Percentiles rank a stretch among this genome's conserved stretches.
phyloP scores from a whole-genome alignment of 2,797 vertebrate species.

The Parotocinclus haroldoi region DNA sequence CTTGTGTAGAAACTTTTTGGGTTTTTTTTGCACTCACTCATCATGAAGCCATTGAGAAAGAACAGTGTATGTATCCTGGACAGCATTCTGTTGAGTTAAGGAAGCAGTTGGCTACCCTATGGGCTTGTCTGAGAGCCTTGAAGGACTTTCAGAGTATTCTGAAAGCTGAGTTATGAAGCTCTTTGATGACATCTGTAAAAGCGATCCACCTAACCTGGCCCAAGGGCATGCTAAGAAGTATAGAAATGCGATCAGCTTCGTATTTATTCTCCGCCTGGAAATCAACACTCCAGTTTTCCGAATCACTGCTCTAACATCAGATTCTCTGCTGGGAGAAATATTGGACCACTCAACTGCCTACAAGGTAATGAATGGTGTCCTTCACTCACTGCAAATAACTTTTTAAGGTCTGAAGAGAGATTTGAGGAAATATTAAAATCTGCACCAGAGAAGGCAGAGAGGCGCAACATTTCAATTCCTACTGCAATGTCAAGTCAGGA shows the following conservation, averaged over 20 bases:
- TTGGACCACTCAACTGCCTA: constrained; percentile 33
- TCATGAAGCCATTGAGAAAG: neutral
- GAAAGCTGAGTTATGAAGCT: constrained; percentile 27
- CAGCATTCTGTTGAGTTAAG: constrained; percentile 27
- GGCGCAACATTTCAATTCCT: neutral
- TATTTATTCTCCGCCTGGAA: constrained; percentile 25
- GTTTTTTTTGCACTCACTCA: neutral
- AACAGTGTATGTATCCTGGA: constrained; percentile 29
- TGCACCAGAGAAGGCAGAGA: constrained; percentile 32
- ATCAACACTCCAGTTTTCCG: constrained; percentile 28
- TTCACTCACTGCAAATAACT: constrained; percentile 15
- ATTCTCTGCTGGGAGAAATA: constrained; percentile 14
- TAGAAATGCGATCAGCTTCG: constrained; percentile 17
- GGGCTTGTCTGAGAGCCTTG: constrained; percentile 18
- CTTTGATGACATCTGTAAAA: constrained; percentile 21
- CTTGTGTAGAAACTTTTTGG: neutral
- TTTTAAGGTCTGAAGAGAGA: constrained; percentile 26
- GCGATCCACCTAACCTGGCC: constrained; percentile 12
- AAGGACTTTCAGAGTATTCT: constrained; percentile 22
- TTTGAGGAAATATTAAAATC: constrained; percentile 20
- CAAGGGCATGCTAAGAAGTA: constrained; percentile 15
- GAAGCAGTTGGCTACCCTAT: constrained; percentile 19
- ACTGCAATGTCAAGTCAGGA: constrained; percentile 1
- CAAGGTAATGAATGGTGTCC: constrained; percentile 30
- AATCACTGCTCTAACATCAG: constrained; percentile 16